Conservation (phyloP, 1,140 invertebrate species). For the Lepidurus apus region DNA sequence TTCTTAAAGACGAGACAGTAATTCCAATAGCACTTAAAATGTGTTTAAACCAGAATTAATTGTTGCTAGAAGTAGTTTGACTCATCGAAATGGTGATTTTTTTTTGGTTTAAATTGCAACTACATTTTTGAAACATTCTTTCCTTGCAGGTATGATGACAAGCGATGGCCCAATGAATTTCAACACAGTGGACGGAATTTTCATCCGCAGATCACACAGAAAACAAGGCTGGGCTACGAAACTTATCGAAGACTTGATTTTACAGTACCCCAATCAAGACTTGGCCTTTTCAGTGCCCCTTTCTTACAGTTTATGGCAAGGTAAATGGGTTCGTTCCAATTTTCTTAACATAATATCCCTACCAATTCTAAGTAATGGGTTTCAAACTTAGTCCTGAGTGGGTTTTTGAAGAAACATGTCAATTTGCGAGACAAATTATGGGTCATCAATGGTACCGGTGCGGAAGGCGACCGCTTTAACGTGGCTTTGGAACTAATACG, state of each 20-base stretch:
- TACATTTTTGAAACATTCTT: neutral
- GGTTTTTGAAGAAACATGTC: neutral
- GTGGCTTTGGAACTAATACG: slow-evolving; percentile 7
- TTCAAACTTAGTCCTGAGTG: slow-evolving; percentile 2
- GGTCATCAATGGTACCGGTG: slow-evolving; percentile 22
- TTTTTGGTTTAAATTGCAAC: neutral
- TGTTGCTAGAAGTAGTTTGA: neutral
- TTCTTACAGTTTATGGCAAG: slow-evolving; percentile 11
- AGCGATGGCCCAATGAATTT: slow-evolving; percentile 20
- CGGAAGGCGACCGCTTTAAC: slow-evolving; percentile 29
- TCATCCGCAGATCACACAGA: slow-evolving; percentile 22
- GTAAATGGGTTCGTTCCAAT: neutral
- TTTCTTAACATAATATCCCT: neutral
- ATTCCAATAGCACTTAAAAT: too few relatives aligned
- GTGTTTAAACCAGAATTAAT: neutral
- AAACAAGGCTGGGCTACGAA: slow-evolving; percentile 24
- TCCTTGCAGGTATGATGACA: slow-evolving; percentile 9
- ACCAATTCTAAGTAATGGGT: neutral
- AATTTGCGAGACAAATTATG: slow-evolving; percentile 21
- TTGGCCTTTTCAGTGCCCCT: slow-evolving; percentile 11
- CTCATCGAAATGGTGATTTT: neutral
- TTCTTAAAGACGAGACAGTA: too few relatives aligned
- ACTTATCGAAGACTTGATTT: slow-evolving; percentile 23
- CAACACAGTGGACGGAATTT: slow-evolving; percentile 24
- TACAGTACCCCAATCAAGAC: slow-evolving; percentile 12